Base-by-base conservation (phyloP, 1,140 invertebrate genomes). In the Battus philenor region DNA sequence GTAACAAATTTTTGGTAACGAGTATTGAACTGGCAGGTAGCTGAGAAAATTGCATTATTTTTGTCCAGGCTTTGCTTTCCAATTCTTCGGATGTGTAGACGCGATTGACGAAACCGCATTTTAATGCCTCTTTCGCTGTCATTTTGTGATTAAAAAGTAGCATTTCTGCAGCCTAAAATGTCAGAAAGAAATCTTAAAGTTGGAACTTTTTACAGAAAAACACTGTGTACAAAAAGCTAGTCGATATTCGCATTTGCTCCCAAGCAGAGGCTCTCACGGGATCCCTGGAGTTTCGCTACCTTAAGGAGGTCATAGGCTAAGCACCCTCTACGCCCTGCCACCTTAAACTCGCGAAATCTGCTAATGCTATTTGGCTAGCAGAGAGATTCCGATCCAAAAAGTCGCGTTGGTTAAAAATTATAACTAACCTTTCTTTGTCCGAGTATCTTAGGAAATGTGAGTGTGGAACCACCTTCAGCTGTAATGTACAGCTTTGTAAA, bases 391-490 rank as follows among this genome's bases (percentile, higher is more conserved):
- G n/a, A n/a, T n/a, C n/a, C n/a, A n/a, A n/a, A n/a, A n/a, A n/a
- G n/a, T n/a, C n/a, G n/a, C n/a, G n/a, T n/a, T n/a, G n/a, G n/a
- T n/a, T n/a, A n/a, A n/a, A n/a, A 26, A 26, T n/a, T 26, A 26
- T 27, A 1, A 29, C 4, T 66, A 82, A 93, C 93, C 86, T 92
- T 94, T 27, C 90, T 89, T 8, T 82, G 78, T 13, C 97, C 97
- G 84, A 98, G 89, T 17, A 97, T 79, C 62, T 82, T 87, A 0
- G 96, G 94, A 72, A 97, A 97, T 18, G 90, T 92, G 57, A 92
- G 93, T 6, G 93, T 91, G 4, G 96, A 95, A 68, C 94, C 92
- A 8, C 91, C 95, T 88, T 98, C 96, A 7, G 94, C 90, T 44
- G 91, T 89, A 39, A 97, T 85, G 11, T 94, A 95, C 16, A 97